Conservation (phyloP, 2,797 vertebrate species). For the Hylomyscus alleni region DNA sequence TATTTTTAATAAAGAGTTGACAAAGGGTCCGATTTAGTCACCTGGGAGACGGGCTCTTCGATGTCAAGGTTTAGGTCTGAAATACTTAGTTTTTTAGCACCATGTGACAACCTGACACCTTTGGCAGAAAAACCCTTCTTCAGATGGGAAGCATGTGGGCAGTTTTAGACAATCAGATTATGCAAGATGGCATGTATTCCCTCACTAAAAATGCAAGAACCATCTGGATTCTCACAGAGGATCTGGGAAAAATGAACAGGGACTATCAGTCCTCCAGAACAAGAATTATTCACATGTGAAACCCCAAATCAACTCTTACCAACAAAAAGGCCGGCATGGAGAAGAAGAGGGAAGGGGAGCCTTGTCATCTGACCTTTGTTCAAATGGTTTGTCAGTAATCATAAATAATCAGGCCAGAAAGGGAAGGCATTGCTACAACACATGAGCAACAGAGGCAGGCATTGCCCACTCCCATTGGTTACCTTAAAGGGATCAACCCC, state of each 20-base stretch:
- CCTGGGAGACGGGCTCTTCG: constrained; percentile 42
- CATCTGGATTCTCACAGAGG: constrained; percentile 76
- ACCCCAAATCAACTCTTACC: constrained; percentile 58
- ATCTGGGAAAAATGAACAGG: constrained; percentile 67
- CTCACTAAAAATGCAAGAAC: constrained; percentile 67
- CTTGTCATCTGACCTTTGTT: background rate
- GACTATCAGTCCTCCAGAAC: constrained; percentile 61
- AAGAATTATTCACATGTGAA: constrained; percentile 65
- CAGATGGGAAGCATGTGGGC: constrained; percentile 56
- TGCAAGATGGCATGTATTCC: constrained; percentile 56
- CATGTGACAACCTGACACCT: constrained; percentile 49
- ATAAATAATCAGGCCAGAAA: background rate
- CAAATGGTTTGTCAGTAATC: background rate
- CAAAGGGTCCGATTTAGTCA: constrained; percentile 71
- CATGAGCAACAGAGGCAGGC: background rate
- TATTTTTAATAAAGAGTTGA: constrained; percentile 75
- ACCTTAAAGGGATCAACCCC: background rate
- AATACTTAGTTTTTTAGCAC: constrained; percentile 65
- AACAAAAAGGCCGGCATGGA: constrained; percentile 46
- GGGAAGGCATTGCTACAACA: background rate
- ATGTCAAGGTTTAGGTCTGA: constrained; percentile 56
- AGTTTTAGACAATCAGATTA: constrained; percentile 62
- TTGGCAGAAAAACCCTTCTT: constrained; percentile 63
- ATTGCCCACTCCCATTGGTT: background rate
- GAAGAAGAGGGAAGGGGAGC: background rate